Evolutionary conservation across 1,140 invertebrate species (phyloP).

Genomic region (Anadara kagoshimensis): DNA sequence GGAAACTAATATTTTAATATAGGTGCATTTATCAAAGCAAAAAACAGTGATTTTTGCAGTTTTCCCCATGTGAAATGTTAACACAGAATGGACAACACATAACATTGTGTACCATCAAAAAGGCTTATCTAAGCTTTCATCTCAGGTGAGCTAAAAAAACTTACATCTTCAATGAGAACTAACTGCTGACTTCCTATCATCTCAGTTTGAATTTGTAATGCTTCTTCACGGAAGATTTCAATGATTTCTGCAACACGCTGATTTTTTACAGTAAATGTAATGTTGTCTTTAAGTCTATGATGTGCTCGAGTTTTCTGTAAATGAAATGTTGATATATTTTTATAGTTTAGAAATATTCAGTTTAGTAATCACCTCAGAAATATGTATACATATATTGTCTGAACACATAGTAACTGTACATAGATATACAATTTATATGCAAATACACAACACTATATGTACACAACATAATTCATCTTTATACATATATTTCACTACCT

Average conservation of each 20-base stretch:
- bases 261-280: conserved; percentile 84
- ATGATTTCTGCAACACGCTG: conserved; percentile 81
- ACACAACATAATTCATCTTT: too few species aligned
- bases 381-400: too few species aligned
- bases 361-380: not conserved
- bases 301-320: conserved; percentile 91
- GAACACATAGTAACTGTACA: too few species aligned
- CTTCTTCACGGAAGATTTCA: conserved; percentile 79
- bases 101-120: not conserved
- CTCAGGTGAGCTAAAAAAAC: too few species aligned
- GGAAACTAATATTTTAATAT: not conserved
- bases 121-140: too few species aligned
- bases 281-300: conserved; percentile 87
- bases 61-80: not conserved
- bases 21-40: not conserved
- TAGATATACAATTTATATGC: too few species aligned
- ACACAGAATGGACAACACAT: conserved; percentile 35
- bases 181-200: conserved; percentile 84
- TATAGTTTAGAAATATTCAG: not conserved
- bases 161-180: conserved; percentile 88
- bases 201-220: conserved; percentile 79
- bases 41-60: not conserved
- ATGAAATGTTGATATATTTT: not conserved
- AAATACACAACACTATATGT: too few species aligned
- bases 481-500: too few species aligned